Evolutionary conservation across 2,113 vertebrate genomes (phyloP).

Genomic region (Dipodomys ordii): DNA sequence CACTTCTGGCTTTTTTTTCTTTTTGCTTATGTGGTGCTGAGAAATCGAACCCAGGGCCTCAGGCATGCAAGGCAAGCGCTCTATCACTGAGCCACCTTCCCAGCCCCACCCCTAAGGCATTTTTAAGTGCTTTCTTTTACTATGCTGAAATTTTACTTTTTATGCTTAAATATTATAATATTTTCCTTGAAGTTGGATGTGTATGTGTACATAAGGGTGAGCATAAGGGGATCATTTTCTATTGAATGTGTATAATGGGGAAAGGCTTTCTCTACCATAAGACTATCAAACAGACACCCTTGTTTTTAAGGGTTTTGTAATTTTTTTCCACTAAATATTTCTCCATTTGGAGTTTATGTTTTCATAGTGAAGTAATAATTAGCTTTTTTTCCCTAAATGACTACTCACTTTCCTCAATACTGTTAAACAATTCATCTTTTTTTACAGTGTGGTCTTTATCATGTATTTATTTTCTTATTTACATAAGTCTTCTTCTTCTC

Average conservation of each 20-base stretch:
- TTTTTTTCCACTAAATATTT: conserved; percentile 41
- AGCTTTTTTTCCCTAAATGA: conserved; percentile 42
- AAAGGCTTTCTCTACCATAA: neutral
- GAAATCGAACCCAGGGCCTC: no score
- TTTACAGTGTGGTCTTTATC: neutral
- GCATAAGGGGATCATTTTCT: neutral
- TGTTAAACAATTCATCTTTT: neutral
- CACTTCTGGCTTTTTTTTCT: no score
- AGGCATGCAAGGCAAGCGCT: no score
- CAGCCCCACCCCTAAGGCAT: no score
- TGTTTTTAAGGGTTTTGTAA: neutral
- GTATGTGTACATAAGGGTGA: neutral
- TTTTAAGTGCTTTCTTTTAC: neutral
- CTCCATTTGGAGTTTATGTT: conserved; percentile 23
- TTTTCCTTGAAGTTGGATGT: neutral
- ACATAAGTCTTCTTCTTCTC: neutral
- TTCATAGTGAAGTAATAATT: neutral
- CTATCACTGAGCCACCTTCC: no score
- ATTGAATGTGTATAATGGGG: neutral
- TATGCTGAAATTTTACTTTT: neutral
- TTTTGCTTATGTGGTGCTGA: no score
- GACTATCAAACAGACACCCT: neutral
- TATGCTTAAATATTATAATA: conserved; percentile 11
- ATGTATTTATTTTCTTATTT: neutral
- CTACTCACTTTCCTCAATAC: conserved; percentile 3